Evolutionary conservation across 2,888 invertebrate species (phyloP), one percentile per base, ranked within the genome.

Genomic region (Nesidiocoris tenuis): DNA sequence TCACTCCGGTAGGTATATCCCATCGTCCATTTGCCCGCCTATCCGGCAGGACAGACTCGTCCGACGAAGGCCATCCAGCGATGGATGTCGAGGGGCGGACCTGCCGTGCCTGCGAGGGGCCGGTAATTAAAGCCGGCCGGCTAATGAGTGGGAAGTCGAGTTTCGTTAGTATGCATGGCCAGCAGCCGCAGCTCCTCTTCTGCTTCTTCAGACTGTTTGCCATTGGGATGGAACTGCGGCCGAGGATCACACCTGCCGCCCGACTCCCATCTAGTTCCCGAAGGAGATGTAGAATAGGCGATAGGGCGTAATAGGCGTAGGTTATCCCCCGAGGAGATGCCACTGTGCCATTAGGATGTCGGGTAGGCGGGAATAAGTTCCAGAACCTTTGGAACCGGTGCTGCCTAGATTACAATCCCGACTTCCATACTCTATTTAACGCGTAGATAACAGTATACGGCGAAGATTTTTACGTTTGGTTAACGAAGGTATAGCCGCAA

Each of bases 231-330:
- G 39, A 39, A 39, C 39, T 39, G 39, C 39, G 39, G 39, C 39
- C 3, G 3, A 7, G 39, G 67, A 67, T 67, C 67, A 67, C 67
- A 67, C 67, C 67, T 67, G 67, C 67, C 55, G 18, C 55, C n/a
- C n/a, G n/a, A 21, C 67, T 67, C 39, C 39, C 12, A 7, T 12
- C 67, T 67, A 67, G 55, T 54, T 67, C 67, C n/a, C n/a, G n/a
- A n/a, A n/a, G n/a, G 67, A 54, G 67, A 67, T 67, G 67, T 39
- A 67, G 54, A 67, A 67, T 67, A n/a, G n/a, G n/a, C n/a, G n/a
- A n/a, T n/a, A n/a, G n/a, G n/a, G n/a, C n/a, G n/a, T n/a, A 67
- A 67, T 67, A 54, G 67, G 67, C 39, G 39, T 39, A 12, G 39
- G 39, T 39, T 39, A 39, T 39, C 12, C n/a, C n/a, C n/a, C n/a